Conservation (phyloP, 2,888 invertebrate genomes). For the Phlogophora meticulosa region DNA sequence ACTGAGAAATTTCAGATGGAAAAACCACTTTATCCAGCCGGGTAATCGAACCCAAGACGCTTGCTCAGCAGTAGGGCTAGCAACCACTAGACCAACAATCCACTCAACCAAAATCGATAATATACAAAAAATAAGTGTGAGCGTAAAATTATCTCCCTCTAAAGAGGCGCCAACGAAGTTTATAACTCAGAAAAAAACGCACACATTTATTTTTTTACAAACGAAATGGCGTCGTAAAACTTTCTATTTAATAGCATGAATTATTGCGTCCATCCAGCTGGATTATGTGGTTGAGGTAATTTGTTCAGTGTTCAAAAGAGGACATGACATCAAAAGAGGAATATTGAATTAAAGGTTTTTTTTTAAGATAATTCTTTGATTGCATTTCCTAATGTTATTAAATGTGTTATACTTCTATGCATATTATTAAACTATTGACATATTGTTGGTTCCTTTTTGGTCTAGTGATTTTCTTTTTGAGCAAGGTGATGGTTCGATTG, state of each 20-base stretch:
- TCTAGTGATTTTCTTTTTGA: too few species aligned
- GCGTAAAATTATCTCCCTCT: too few species aligned
- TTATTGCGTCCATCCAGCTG: slow-evolving; percentile 23
- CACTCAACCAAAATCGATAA: too few species aligned
- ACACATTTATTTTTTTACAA: slow-evolving; percentile 13
- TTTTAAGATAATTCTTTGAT: slow-evolving; percentile 25
- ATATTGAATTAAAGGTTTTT: slow-evolving; percentile 19
- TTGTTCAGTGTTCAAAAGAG: slow-evolving; percentile 23
- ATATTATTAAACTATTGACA: background rate
- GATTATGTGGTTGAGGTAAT: slow-evolving; percentile 21
- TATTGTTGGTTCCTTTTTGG: background rate
- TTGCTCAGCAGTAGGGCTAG: too few species aligned
- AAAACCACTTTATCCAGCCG: too few species aligned
- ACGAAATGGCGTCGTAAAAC: slow-evolving; percentile 30
- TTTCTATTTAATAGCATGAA: slow-evolving; percentile 23
- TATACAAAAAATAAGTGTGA: too few species aligned
- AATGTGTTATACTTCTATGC: slow-evolving; percentile 7
- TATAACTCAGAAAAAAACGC: slow-evolving; percentile 38
- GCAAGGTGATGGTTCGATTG: too few species aligned
- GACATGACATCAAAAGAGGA: too few species aligned
- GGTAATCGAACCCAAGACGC: too few species aligned
- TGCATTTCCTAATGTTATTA: slow-evolving; percentile 8
- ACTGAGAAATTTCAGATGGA: too few species aligned
- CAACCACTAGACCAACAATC: too few species aligned
- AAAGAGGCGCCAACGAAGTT: slow-evolving; percentile 14